Conservation (phyloP, 1,140 invertebrate genomes). For the Lepidurus couesii region DNA sequence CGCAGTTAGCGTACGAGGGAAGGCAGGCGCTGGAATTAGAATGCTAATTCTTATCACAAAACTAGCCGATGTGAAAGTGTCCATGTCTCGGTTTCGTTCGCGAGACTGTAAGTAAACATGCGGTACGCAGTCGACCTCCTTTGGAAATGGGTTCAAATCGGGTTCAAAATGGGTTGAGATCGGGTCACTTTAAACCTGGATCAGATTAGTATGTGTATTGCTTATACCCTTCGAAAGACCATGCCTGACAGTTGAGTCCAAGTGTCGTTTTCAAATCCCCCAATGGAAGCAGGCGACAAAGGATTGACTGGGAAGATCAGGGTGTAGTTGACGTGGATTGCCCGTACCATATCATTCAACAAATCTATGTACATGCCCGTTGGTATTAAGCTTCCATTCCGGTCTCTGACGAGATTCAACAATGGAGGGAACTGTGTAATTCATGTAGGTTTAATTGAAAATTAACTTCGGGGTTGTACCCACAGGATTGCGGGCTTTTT, state of each 20-base stretch:
- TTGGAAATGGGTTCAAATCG: neutral
- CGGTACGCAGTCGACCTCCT: neutral
- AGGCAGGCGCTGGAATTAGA: neutral
- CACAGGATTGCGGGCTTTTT: neutral
- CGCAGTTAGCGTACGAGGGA: neutral
- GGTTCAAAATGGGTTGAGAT: too few species aligned
- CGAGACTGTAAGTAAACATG: neutral
- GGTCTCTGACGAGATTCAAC: neutral
- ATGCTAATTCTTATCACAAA: neutral
- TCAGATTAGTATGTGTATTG: neutral
- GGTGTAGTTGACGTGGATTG: neutral
- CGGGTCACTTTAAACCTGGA: too few species aligned
- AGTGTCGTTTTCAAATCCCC: neutral
- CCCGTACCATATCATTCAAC: neutral
- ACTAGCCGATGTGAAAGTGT: neutral
- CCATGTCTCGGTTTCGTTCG: neutral
- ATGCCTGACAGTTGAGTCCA: neutral
- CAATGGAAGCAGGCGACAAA: neutral
- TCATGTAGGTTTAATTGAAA: neutral
- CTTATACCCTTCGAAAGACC: neutral
- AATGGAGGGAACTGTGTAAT: neutral
- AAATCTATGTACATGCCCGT: neutral
- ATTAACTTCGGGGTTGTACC: too few species aligned
- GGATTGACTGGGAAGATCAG: neutral
- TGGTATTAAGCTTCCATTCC: neutral